These are phyloP conservation scores for Saccopteryx bilineata DNA, from an alignment of 2,113 vertebrate species.

Conservation along the genomic window DNA sequence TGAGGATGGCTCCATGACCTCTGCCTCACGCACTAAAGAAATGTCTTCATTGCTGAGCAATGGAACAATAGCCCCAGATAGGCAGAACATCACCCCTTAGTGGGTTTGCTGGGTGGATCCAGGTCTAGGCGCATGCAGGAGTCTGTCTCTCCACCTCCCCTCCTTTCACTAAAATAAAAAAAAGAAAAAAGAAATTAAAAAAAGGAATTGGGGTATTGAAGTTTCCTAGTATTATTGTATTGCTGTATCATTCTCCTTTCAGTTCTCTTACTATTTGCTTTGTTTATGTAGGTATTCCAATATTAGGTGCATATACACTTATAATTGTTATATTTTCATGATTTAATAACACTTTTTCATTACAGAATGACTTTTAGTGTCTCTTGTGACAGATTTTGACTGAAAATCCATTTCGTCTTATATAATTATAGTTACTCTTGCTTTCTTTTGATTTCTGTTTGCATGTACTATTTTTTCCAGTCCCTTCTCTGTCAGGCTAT, in stretches of 20 bases:
- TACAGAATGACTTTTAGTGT: neutral
- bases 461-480: too few relatives aligned
- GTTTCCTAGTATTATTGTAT: neutral
- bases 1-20: too few relatives aligned
- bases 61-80: too few relatives aligned
- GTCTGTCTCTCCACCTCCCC: too few relatives aligned
- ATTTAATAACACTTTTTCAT: neutral
- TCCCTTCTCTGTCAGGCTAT: too few relatives aligned
- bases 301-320: neutral
- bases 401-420: neutral
- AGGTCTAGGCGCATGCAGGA: too few relatives aligned
- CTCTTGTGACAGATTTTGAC: neutral
- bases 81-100: too few relatives aligned
- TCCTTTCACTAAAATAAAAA: too few relatives aligned
- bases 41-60: too few relatives aligned
- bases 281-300: neutral
- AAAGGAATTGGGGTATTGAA: neutral
- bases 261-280: neutral
- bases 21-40: too few relatives aligned
- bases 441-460: neutral
- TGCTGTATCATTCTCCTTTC: neutral
- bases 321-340: neutral
- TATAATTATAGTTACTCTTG: neutral
- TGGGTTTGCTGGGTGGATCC: too few relatives aligned
- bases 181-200: too few relatives aligned